phyloP scores from a whole-genome alignment of 2,888 invertebrate genomes.

The Tiphia femorata region DNA sequence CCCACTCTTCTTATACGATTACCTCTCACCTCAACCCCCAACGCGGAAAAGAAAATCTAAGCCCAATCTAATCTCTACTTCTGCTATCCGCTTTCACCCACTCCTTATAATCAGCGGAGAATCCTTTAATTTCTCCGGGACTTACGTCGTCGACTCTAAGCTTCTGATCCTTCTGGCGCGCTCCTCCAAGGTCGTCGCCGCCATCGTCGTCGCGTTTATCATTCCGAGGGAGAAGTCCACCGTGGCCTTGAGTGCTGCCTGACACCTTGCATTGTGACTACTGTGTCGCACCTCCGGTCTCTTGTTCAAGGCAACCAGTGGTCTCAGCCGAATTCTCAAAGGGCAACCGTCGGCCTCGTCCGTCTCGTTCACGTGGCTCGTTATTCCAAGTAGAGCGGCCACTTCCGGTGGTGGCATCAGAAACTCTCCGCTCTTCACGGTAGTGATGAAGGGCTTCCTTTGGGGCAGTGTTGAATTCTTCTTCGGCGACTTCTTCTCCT shows the following conservation, averaged over 20 bases:
- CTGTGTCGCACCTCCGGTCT: constrained; percentile 62
- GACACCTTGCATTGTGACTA: constrained; percentile 60
- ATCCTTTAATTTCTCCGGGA: no score
- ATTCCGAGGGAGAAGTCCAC: constrained; percentile 58
- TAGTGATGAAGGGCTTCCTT: constrained; percentile 80
- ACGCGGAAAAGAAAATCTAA: background rate
- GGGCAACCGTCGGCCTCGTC: constrained; percentile 41
- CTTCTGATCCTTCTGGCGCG: constrained; percentile 35
- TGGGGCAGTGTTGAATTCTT: constrained; percentile 22
- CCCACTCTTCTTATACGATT: constrained; percentile 35
- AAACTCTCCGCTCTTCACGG: constrained; percentile 84
- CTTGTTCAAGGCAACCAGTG: constrained; percentile 51
- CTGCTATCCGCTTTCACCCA: background rate
- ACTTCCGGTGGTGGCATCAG: constrained; percentile 82
- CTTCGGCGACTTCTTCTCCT: constrained; percentile 1
- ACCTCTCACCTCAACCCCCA: constrained; percentile 1
- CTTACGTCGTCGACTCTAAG: constrained; percentile 33
- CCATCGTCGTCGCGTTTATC: constrained; percentile 47
- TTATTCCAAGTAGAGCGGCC: constrained; percentile 76
- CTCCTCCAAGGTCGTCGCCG: constrained; percentile 46
- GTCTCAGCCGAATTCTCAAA: constrained; percentile 52
- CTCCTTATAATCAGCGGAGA: background rate
- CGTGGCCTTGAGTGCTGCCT: constrained; percentile 60
- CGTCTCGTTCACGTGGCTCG: constrained; percentile 42
- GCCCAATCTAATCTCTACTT: constrained; percentile 1